Evolutionary conservation across 2,113 vertebrate species (phyloP).

Genomic region (Brachyhypopomus occidentalis): DNA sequence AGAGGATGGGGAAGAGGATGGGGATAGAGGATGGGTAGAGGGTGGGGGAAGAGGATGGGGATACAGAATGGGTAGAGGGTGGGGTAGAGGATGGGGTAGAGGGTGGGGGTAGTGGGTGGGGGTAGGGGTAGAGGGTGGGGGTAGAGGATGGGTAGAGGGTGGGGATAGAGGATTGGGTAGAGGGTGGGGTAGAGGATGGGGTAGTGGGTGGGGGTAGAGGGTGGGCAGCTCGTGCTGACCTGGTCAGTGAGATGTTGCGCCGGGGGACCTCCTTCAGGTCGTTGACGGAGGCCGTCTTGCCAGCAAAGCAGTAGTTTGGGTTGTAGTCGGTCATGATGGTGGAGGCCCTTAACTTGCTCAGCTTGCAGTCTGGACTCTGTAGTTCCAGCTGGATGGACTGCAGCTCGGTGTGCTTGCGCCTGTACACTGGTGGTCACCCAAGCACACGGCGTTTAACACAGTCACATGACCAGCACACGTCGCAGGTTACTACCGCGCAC

Average conservation of each 20-base stretch:
- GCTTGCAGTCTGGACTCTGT: conserved; percentile 96
- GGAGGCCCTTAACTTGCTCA: conserved; percentile 95
- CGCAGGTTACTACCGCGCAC: too few relatives aligned
- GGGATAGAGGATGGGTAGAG: too few relatives aligned
- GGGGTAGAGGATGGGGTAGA: too few relatives aligned
- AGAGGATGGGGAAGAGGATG: too few relatives aligned
- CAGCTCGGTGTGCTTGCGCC: conserved; percentile 95
- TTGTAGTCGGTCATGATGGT: conserved; percentile 99
- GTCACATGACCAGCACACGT: not conserved
- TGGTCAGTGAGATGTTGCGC: conserved; percentile 92
- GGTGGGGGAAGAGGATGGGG: too few relatives aligned
- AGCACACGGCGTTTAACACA: not conserved
- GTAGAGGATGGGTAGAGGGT: too few relatives aligned
- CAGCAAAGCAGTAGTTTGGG: conserved; percentile 98
- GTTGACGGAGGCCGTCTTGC: conserved; percentile 93
- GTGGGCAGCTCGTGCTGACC: conserved; percentile 73
- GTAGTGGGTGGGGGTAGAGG: not conserved
- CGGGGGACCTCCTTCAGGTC: conserved; percentile 97
- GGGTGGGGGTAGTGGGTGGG: too few relatives aligned
- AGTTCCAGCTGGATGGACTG: conserved; percentile 98
- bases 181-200: too few relatives aligned
- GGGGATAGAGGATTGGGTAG: too few relatives aligned
- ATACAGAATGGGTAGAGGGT: too few relatives aligned
- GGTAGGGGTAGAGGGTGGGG: too few relatives aligned
- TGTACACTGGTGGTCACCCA: conserved; percentile 80